phyloP scores from a whole-genome alignment of 1,140 invertebrate genomes.

The Hydropsyche tenuis region DNA sequence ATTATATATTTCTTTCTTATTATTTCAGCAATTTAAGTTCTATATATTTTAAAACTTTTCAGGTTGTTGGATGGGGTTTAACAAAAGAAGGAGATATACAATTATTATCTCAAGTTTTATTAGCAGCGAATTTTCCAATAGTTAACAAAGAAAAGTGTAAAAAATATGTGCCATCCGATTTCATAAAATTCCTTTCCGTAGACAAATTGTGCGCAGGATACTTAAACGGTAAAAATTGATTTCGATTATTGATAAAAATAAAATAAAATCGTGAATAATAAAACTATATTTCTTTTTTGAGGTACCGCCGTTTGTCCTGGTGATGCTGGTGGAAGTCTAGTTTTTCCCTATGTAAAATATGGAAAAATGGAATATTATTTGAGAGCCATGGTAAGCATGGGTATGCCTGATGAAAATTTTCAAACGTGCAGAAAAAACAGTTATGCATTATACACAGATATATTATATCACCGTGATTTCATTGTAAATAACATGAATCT shows the following conservation, averaged over 20 bases:
- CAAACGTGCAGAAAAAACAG: background rate
- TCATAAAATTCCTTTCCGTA: slow-evolving; percentile 18
- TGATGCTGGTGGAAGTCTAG: slow-evolving; percentile 37
- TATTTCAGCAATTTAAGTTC: background rate
- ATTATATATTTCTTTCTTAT: background rate
- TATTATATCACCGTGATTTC: slow-evolving; percentile 19
- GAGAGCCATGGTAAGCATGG: slow-evolving; percentile 35
- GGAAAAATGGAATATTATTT: slow-evolving; percentile 13
- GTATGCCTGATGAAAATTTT: background rate
- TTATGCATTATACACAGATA: slow-evolving; percentile 16
- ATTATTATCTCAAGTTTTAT: background rate
- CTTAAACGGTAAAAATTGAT: slow-evolving; percentile 26
- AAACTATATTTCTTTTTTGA: slow-evolving; percentile 3
- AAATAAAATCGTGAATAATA: background rate
- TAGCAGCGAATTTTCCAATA: slow-evolving; percentile 11
- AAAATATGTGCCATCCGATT: background rate
- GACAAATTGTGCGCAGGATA: slow-evolving; percentile 42
- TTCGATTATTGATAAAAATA: background rate
- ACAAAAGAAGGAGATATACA: slow-evolving; percentile 7
- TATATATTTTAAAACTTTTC: background rate
- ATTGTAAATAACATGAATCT: too few species aligned
- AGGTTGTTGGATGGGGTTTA: slow-evolving; percentile 37
- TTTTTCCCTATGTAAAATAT: slow-evolving; percentile 16
- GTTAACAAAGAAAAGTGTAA: slow-evolving; percentile 12
- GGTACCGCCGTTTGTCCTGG: slow-evolving; percentile 36